Conservation (phyloP, 2,797 vertebrate species). For the Poecile montanus region DNA sequence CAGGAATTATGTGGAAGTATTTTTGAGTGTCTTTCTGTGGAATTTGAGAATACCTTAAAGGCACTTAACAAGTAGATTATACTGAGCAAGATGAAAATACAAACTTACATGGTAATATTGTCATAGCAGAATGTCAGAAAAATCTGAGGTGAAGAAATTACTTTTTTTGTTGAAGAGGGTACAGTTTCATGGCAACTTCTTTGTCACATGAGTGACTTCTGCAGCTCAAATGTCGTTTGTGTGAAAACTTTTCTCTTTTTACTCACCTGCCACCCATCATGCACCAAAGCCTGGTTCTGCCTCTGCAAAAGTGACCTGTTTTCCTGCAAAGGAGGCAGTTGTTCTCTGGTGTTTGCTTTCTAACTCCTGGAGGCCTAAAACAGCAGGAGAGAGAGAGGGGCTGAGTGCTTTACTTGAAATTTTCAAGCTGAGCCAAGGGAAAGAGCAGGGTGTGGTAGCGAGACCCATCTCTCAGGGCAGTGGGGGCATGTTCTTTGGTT, state of each 20-base stretch:
- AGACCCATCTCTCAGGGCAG: not conserved
- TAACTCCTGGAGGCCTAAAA: not conserved
- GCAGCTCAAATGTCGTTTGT: not conserved
- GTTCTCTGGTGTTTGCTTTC: not conserved
- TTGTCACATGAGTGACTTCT: not conserved
- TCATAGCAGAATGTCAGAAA: not conserved
- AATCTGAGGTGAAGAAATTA: not conserved
- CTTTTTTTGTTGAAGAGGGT: not conserved
- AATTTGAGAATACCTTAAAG: not conserved
- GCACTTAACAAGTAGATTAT: not conserved
- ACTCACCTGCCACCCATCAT: not conserved
- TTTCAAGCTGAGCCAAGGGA: not conserved
- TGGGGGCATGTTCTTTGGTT: not conserved
- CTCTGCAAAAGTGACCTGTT: not conserved
- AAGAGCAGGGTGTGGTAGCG: not conserved
- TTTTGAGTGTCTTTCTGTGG: not conserved
- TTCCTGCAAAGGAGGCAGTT: not conserved
- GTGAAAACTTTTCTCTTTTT: not conserved
- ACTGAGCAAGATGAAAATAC: not conserved
- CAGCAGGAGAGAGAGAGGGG: not conserved
- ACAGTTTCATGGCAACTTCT: not conserved
- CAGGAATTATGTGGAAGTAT: not conserved
- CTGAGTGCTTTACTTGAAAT: not conserved
- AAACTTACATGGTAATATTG: not conserved
- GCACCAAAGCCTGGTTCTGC: not conserved